These are phyloP conservation scores for Siderastrea siderea DNA, from an alignment of 92 coral and sea anemone species.

Conservation along the genomic window DNA sequence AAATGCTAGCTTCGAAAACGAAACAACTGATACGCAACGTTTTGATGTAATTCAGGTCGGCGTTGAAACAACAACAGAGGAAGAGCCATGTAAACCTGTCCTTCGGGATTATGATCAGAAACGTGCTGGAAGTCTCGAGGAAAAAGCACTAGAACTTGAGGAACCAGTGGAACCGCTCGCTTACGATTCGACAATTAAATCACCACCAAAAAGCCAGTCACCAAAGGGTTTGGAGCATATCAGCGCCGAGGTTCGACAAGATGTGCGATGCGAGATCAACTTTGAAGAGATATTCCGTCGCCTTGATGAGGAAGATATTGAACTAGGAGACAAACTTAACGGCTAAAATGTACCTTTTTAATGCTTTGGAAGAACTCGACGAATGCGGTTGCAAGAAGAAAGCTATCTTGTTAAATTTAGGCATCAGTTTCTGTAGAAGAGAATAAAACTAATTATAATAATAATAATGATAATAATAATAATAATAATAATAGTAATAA, in stretches of 20 bases:
- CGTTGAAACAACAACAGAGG: background rate
- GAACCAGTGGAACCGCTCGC: constrained; percentile 1
- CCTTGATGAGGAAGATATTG: constrained; percentile 40
- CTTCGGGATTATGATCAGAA: constrained; percentile 27
- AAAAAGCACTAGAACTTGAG: background rate
- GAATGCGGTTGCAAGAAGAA: constrained; percentile 93
- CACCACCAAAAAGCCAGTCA: constrained; percentile 2
- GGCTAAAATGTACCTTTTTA: constrained; percentile 77
- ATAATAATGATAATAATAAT: background rate
- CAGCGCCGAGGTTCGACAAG: constrained; percentile 13
- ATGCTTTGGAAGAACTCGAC: constrained; percentile 88
- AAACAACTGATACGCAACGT: background rate
- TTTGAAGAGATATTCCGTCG: constrained; percentile 55
- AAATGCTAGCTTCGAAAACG: background rate
- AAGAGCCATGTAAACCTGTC: background rate
- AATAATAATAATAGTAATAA: background rate
- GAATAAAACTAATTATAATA: background rate
- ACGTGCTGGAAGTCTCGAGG: background rate
- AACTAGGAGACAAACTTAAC: background rate
- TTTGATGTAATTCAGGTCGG: background rate
- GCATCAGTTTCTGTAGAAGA: constrained; percentile 77
- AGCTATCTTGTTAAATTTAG: constrained; percentile 95
- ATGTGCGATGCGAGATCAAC: constrained; percentile 35
- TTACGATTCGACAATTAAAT: background rate
- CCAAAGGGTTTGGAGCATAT: constrained; percentile 24